phyloP scores from a whole-genome alignment of 1,140 invertebrate species.

The Lanistes nyassanus region DNA sequence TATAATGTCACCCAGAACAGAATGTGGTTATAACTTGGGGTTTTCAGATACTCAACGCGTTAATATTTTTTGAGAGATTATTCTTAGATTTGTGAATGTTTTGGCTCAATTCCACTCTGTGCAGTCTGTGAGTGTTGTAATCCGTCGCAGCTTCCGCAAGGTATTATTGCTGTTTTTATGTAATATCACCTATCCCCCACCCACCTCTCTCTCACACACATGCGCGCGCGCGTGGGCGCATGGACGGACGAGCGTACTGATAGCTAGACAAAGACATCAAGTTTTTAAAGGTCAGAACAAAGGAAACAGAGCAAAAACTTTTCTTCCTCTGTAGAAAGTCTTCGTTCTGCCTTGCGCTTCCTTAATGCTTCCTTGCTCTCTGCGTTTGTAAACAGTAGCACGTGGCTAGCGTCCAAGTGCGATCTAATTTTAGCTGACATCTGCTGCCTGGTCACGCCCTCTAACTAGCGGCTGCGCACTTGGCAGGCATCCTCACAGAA shows the following conservation, averaged over 20 bases:
- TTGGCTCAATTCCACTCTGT: too few relatives aligned
- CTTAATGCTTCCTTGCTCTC: conserved; percentile 8
- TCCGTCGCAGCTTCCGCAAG: too few relatives aligned
- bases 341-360: too few relatives aligned
- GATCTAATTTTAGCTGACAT: conserved; percentile 9
- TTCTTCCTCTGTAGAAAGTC: too few relatives aligned
- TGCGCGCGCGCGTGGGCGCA: conserved; percentile 1
- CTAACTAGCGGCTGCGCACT: not conserved
- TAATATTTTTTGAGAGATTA: too few relatives aligned
- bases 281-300: not conserved
- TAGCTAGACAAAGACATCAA: not conserved
- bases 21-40: too few relatives aligned
- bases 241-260: not conserved
- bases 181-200: too few relatives aligned
- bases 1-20: too few relatives aligned
- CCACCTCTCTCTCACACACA: not conserved
- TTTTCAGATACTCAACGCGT: too few relatives aligned
- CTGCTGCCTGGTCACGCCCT: not conserved
- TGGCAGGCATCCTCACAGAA: conserved; percentile 5
- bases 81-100: too few relatives aligned
- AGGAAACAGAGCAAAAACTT: not conserved
- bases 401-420: conserved; percentile 1
- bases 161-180: too few relatives aligned
- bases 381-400: conserved; percentile 15
- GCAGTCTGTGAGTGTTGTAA: too few relatives aligned